Percentiles rank a stretch among this genome's conserved stretches.
Conservation (phyloP, 2,888 invertebrate species). For the Eudasyphora cyanicolor region DNA sequence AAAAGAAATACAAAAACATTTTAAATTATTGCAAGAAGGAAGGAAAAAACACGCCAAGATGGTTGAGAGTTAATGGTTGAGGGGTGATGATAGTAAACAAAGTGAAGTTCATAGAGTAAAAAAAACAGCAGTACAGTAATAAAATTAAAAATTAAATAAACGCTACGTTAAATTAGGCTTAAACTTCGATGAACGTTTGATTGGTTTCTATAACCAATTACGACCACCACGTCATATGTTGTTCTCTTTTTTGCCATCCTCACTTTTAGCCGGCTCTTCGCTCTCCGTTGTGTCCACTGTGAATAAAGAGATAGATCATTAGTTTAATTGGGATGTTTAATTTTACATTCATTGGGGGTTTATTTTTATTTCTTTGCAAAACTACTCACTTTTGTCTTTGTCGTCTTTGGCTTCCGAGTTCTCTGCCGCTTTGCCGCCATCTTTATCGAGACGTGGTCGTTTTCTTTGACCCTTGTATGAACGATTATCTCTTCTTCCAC, state of each 20-base stretch:
- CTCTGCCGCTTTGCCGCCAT: conserved; percentile 74
- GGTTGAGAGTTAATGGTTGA: neutral
- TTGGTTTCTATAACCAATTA: conserved; percentile 78
- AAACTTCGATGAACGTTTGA: conserved; percentile 77
- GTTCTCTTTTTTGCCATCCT: conserved; percentile 76
- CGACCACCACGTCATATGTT: conserved; percentile 78
- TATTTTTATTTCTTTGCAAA: no score
- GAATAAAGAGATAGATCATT: conserved; percentile 65
- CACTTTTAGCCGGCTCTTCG: conserved; percentile 70
- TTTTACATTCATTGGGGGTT: no score
- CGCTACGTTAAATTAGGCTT: conserved; percentile 71
- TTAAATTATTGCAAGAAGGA: no score
- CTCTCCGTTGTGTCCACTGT: conserved; percentile 85
- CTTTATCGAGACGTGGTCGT: conserved; percentile 87
- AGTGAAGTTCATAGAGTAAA: neutral
- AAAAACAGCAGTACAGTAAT: neutral
- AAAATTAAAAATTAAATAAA: conserved; percentile 51
- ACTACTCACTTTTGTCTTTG: conserved; percentile 85
- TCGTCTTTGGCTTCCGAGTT: conserved; percentile 81
- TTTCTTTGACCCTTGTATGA: conserved; percentile 85
- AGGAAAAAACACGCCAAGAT: neutral
- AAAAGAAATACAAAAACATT: neutral
- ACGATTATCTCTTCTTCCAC: conserved; percentile 84
- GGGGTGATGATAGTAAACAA: neutral
- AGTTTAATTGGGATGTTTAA: no score